Base-by-base conservation (phyloP, 2,888 invertebrate species). In the Volucella inflata region DNA sequence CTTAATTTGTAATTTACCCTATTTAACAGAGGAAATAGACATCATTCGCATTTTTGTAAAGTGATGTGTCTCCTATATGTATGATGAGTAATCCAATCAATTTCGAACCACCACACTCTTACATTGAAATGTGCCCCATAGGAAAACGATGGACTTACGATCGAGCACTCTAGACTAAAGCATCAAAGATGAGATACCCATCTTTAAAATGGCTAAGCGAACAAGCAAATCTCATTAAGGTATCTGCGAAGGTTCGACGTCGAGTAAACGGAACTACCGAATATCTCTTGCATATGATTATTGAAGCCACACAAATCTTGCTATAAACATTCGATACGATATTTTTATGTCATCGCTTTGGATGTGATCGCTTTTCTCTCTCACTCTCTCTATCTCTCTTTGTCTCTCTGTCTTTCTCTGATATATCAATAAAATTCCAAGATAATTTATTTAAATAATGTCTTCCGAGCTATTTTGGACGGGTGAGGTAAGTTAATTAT, bases 201-300 rank as follows among this genome's bases (percentile, higher is more conserved):
- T 91, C 91, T 91, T 88, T 89, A 88, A 89, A 90, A 90, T 90
- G 90, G 90, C 90, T 89, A 87, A 89, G 89, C 91, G 90, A 91
- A 91, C 91, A 91, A 90, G 91, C 90, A 91, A 91, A 91, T 91
- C 90, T 91, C 91, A 91, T 91, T 91, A 91, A 90, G 89, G 89
- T 82, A 82, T 81, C 81, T 82, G 81, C 72, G 62, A 55, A 72
- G 85, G 81, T 85, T 85, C 77, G 81, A 80, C 85, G 81, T 85
- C 81, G 81, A 85, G 62, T 85, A 81, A 85, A 72, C 76, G 81
- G 71, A 81, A 80, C 85, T 85, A 81, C 85, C 85, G 76, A 81
- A 85, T 81, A 76, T 85, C 81, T 77, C 59, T 55, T 81, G 85
- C 85, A 85, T 85, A 81, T 81, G 85, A 85, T 85, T 85, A 85